Evolutionary conservation across 1,140 invertebrate genomes (phyloP).

Genomic region (Saccostrea cuccullata): DNA sequence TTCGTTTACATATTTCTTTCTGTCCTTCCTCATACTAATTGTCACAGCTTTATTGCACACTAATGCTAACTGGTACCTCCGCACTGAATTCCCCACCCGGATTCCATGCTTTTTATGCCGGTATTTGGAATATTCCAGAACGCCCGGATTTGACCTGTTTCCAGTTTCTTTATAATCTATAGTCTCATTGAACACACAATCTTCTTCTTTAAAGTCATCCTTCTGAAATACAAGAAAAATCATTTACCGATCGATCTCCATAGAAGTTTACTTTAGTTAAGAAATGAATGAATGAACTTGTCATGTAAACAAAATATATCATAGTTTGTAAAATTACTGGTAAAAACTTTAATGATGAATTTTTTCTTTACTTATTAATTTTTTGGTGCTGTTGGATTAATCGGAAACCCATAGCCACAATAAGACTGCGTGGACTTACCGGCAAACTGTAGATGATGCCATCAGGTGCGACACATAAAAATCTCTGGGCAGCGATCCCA

Average conservation of each 20-base stretch:
- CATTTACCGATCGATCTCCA: not conserved
- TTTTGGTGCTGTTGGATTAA: too few relatives aligned
- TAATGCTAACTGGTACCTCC: slow-evolving; percentile 4
- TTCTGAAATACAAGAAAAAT: slow-evolving; percentile 18
- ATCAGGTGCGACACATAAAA: slow-evolving; percentile 9
- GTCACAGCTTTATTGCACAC: not conserved
- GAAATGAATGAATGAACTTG: too few relatives aligned
- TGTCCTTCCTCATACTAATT: not conserved
- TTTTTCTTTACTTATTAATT: too few relatives aligned
- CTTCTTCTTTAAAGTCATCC: not conserved
- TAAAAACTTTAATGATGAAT: too few relatives aligned
- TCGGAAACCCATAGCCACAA: not conserved
- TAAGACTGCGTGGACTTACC: slow-evolving; percentile 17
- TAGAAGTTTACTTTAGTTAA: too few relatives aligned
- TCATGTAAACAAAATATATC: too few relatives aligned
- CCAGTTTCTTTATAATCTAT: slow-evolving; percentile 10
- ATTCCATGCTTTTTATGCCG: slow-evolving; percentile 29
- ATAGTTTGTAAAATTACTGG: too few relatives aligned
- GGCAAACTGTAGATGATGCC: slow-evolving; percentile 32
- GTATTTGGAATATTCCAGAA: slow-evolving; percentile 8
- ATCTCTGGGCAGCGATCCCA: slow-evolving; percentile 31
- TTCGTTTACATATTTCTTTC: slow-evolving; percentile 4
- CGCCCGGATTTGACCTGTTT: not conserved
- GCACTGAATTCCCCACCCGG: slow-evolving; percentile 1
- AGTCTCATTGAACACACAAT: slow-evolving; percentile 44